These are phyloP conservation scores for Sebastolobus alascanus DNA, from an alignment of 2,797 vertebrate species.

Conservation along the genomic window DNA sequence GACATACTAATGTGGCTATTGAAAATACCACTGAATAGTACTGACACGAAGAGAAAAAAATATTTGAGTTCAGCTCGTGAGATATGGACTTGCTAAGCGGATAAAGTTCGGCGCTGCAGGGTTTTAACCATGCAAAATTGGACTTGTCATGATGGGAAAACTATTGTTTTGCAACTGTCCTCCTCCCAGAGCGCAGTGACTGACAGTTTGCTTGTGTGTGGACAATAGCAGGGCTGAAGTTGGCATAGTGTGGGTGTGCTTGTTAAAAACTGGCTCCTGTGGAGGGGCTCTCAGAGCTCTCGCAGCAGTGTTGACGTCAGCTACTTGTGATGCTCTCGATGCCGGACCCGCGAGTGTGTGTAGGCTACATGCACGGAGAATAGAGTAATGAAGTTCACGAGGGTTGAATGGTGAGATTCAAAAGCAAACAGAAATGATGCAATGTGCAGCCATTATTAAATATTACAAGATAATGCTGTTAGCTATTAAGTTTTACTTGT, in stretches of 20 bases:
- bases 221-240: constrained; percentile 76
- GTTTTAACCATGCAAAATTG: constrained; percentile 48
- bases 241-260: constrained; percentile 77
- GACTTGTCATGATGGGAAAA: constrained; percentile 50
- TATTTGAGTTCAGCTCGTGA: constrained; percentile 63
- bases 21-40: constrained; percentile 66
- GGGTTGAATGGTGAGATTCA: constrained; percentile 35
- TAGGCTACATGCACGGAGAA: constrained; percentile 39
- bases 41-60: constrained; percentile 39
- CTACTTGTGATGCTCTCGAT: constrained; percentile 69
- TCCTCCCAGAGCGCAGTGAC: constrained; percentile 50
- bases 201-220: constrained; percentile 70
- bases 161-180: constrained; percentile 55
- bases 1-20: constrained; percentile 78
- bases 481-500: not conserved
- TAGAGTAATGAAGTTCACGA: constrained; percentile 31
- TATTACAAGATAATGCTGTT: not conserved
- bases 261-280: constrained; percentile 73
- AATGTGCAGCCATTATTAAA: constrained; percentile 4
- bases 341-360: constrained; percentile 42
- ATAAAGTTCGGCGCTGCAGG: constrained; percentile 33
- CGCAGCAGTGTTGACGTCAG: constrained; percentile 75
- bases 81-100: constrained; percentile 54
- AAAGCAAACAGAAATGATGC: constrained; percentile 47
- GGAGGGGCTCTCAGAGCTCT: constrained; percentile 71